Evolutionary conservation across 2,888 invertebrate species (phyloP), one percentile per base, ranked within the genome.

Genomic region (Trachelus iudaicus): DNA sequence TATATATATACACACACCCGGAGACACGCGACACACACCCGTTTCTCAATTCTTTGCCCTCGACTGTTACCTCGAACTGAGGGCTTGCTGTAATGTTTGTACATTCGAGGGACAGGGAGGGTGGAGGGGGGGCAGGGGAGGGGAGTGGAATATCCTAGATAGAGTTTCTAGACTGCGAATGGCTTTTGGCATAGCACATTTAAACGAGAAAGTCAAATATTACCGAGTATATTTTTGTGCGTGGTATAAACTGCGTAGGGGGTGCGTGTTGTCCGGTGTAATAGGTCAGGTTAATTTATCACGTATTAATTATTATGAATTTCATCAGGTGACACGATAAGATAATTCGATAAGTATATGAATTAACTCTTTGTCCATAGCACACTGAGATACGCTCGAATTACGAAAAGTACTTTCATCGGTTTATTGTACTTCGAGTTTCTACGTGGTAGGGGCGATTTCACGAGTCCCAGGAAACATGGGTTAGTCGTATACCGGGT

Each of bases 151-250:
- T 40, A 23, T 23, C 56, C 1, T 75, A 80, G 76, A 79, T 75
- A 80, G 79, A 81, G 79, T 80, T 78, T 77, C 77, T 81, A 81
- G 83, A 81, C 80, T 75, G 77, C 79, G 81, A 81, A 85, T 81
- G 81, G 79, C 76, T 34, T 78, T 56, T 56, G 56, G 56, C 23
- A 56, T 2, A 56, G 9, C 23, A 1, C 2, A 2, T 56, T 56
- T 56, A 23, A 23, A 9, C 2, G 56, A 23, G 56, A 56, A 23
- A 56, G 23, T 56, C 56, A 56, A 56, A 56, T 56, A 56, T 23
- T 23, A 56, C 23, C 23, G 23, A 23, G 23, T 23, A 9, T 23
- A 56, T 23, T 56, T 56, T 56, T 2, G 15, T 23, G 23, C 56
- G 23, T 23, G 23, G 9, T 9, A 2, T 56, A 56, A 56, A 56